phyloP scores from a whole-genome alignment of 2,888 invertebrate genomes.

The Eremobia ochroleuca region DNA sequence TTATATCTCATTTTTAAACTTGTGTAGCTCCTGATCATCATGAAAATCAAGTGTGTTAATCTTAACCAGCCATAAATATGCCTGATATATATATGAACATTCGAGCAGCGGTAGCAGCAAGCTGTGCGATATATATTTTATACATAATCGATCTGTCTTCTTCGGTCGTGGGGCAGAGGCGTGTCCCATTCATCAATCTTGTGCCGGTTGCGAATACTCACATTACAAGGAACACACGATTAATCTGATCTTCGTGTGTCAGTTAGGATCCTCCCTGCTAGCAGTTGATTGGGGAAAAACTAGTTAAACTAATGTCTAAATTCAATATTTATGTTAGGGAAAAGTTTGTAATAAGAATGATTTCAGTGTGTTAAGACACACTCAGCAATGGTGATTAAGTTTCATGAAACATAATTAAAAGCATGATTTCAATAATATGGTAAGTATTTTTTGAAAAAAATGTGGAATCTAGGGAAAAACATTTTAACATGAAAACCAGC shows the following conservation, averaged over 20 bases:
- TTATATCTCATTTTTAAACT: not conserved
- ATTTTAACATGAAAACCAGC: not conserved
- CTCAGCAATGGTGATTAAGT: not conserved
- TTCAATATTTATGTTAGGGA: not conserved
- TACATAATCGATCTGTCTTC: constrained; percentile 66
- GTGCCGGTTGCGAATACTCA: constrained; percentile 62
- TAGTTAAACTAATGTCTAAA: constrained; percentile 30
- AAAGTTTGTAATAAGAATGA: not conserved
- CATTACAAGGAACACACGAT: constrained; percentile 69
- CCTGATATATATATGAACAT: constrained; percentile 24
- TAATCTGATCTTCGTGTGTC: constrained; percentile 69
- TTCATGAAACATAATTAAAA: not conserved
- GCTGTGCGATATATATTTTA: constrained; percentile 59
- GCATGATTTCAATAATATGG: not conserved
- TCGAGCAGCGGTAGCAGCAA: constrained; percentile 29
- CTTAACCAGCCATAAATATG: constrained; percentile 3
- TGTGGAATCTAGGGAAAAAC: not conserved
- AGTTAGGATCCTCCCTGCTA: constrained; percentile 48
- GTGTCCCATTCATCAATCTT: constrained; percentile 68
- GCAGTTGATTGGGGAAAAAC: constrained; percentile 47
- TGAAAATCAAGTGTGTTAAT: not conserved
- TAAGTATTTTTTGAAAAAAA: too few species aligned
- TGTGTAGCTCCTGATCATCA: not conserved
- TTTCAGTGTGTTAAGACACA: not conserved
- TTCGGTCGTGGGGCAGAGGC: constrained; percentile 59